These are phyloP conservation scores for Heliconius hortense DNA, from an alignment of 2,888 invertebrate species.

Conservation along the genomic window DNA sequence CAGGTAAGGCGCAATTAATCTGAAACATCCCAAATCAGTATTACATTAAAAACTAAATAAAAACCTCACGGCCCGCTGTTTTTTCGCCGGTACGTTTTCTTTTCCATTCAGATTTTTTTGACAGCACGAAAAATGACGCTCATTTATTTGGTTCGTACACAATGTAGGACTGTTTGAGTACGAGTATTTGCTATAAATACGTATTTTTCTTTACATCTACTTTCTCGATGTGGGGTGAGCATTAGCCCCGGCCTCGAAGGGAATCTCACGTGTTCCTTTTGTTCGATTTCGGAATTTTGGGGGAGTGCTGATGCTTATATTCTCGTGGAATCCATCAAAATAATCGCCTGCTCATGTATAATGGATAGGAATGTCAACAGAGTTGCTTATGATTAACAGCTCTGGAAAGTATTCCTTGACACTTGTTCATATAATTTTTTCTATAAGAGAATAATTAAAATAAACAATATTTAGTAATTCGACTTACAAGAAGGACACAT, in stretches of 20 bases:
- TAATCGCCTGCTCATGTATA: constrained; percentile 76
- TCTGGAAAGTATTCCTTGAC: constrained; percentile 48
- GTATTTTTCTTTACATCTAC: constrained; percentile 81
- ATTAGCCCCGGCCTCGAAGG: constrained; percentile 75
- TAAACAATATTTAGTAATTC: not conserved
- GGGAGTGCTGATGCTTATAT: constrained; percentile 77
- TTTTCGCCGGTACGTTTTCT: constrained; percentile 79
- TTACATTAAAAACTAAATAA: constrained; percentile 81
- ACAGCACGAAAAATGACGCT: constrained; percentile 82
- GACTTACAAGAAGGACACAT: not conserved
- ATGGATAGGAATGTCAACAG: constrained; percentile 74
- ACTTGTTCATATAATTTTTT: constrained; percentile 26
- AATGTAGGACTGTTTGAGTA: constrained; percentile 83
- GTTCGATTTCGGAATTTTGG: constrained; percentile 80
- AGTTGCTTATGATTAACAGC: constrained; percentile 65
- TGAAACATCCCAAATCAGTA: constrained; percentile 82
- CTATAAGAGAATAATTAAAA: not conserved
- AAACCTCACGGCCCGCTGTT: constrained; percentile 73
- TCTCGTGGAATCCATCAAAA: constrained; percentile 79
- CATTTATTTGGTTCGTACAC: constrained; percentile 83
- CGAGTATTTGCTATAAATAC: constrained; percentile 83
- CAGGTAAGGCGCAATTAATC: constrained; percentile 82
- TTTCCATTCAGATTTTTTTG: constrained; percentile 83
- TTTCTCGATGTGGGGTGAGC: constrained; percentile 77
- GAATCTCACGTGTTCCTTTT: constrained; percentile 78